Conservation (phyloP, 1,140 invertebrate genomes). For the Steinernema khuongi region DNA sequence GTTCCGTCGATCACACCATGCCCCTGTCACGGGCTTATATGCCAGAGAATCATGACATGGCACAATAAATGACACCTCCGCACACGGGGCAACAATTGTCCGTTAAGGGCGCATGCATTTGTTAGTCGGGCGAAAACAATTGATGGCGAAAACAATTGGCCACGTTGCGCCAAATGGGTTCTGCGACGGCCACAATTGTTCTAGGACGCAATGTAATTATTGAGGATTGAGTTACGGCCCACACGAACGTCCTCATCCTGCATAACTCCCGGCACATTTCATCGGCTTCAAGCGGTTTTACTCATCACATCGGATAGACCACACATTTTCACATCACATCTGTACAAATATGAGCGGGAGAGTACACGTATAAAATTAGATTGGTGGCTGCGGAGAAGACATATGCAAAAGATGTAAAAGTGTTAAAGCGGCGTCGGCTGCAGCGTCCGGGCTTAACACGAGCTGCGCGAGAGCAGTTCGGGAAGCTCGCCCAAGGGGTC, state of each 20-base stretch:
- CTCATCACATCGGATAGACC: too few species aligned
- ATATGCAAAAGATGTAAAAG: too few species aligned
- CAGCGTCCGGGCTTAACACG: neutral
- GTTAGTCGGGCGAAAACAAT: too few species aligned
- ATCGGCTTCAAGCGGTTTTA: neutral
- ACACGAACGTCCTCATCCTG: neutral
- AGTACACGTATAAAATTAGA: neutral
- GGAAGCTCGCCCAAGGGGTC: slow-evolving; percentile 22
- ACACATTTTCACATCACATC: slow-evolving; percentile 6
- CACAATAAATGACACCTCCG: too few species aligned
- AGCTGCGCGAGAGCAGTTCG: neutral
- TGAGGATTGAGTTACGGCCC: neutral
- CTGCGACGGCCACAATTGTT: neutral
- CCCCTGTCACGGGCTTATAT: too few species aligned
- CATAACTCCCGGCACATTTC: too few species aligned
- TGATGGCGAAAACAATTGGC: neutral
- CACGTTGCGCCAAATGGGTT: neutral
- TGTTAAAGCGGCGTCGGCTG: neutral
- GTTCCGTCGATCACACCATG: too few species aligned
- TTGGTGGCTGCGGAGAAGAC: neutral
- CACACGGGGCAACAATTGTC: too few species aligned
- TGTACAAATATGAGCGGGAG: neutral
- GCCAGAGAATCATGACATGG: too few species aligned
- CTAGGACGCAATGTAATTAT: neutral
- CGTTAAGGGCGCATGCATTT: too few species aligned